Base-by-base conservation (phyloP, 2,113 vertebrate genomes). In the Neolamprologus brichardi region DNA sequence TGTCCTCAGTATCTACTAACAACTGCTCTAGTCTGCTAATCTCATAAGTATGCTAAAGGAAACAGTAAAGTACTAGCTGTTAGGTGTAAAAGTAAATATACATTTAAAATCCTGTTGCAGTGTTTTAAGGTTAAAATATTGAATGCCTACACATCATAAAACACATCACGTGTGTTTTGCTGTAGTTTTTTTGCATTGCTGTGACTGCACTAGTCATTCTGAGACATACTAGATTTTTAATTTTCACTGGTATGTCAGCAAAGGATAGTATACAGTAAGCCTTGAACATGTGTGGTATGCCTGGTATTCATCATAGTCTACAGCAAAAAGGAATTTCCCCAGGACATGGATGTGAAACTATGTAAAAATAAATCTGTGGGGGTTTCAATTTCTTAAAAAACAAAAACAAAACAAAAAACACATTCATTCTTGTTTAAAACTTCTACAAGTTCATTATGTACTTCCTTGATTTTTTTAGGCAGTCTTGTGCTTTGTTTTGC, bases 401-500 rank as follows among this genome's bases (percentile, higher is more conserved):
- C 44, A 9, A 30, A 10, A 6, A 10, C 17, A 14, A 28, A 11
- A 3, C 1, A 30, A 17, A 58, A 2, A 30, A 17, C 30, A 58
- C 14, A 34, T 64, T 34, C 4, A 20, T 67, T 67, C 41, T 75
- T 0, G 15, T 51, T 30, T 30, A 77, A 77, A 49, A 77, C 44
- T 20, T 41, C 18, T 39, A 37, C 20, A 17, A 23, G 13, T 58
- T 10, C 3, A 3, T 84, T 64, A 53, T 84, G 8, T 32, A 39
- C 32, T 28, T 81, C 41, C 20, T 46, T 49, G 39, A 6, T 51
- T 64, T 77, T 77, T 37, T 56, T n/a, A 10, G 56, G 28, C 23
- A n/a, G 72, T 49, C 72, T 4, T 12, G n/a, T 70, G 77, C 52
- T 91, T 78, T 89, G 70, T 86, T 94, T 91, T 86, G 84, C 87